These are phyloP conservation scores for Drosophila biarmipes DNA, from an alignment of 1,140 invertebrate genomes.

Conservation along the genomic window DNA sequence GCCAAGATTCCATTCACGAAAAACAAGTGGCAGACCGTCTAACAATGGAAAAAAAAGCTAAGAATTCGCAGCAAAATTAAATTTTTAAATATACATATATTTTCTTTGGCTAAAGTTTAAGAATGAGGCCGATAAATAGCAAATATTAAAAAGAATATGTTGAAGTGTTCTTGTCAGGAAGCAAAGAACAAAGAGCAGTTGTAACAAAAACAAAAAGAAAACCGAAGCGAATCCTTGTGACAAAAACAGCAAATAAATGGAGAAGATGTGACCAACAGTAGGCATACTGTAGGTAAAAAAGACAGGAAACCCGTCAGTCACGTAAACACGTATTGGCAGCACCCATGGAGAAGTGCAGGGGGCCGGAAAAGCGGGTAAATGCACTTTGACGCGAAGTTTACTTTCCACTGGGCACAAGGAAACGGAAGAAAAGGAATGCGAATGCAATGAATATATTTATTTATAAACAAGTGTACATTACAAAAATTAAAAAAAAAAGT, in stretches of 20 bases:
- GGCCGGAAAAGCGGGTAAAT: slow-evolving; percentile 18
- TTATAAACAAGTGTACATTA: too few species aligned
- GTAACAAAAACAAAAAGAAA: slow-evolving; percentile 10
- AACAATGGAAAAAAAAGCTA: slow-evolving; percentile 37
- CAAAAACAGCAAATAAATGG: slow-evolving; percentile 6
- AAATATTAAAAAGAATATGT: slow-evolving; percentile 25
- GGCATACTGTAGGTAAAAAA: slow-evolving; percentile 26
- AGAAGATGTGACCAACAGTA: slow-evolving; percentile 14
- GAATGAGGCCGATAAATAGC: slow-evolving; percentile 10
- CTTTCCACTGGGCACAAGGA: slow-evolving; percentile 24
- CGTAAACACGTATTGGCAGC: slow-evolving; percentile 57
- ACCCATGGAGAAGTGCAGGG: background rate
- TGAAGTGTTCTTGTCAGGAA: slow-evolving; percentile 17
- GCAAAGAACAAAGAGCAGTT: slow-evolving; percentile 9
- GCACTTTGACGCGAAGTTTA: slow-evolving; percentile 50
- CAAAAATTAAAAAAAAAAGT: too few species aligned
- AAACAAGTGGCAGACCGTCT: background rate
- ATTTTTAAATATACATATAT: slow-evolving; percentile 21
- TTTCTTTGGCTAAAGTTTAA: slow-evolving; percentile 27
- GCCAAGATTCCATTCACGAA: background rate
- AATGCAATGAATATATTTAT: background rate
- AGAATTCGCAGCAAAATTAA: slow-evolving; percentile 51
- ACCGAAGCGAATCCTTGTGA: slow-evolving; percentile 11
- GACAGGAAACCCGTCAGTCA: slow-evolving; percentile 46
- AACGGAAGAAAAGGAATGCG: background rate